These are phyloP conservation scores for Pocillopora damicornis DNA, from an alignment of 64 coral and sea anemone species.

Conservation along the genomic window DNA sequence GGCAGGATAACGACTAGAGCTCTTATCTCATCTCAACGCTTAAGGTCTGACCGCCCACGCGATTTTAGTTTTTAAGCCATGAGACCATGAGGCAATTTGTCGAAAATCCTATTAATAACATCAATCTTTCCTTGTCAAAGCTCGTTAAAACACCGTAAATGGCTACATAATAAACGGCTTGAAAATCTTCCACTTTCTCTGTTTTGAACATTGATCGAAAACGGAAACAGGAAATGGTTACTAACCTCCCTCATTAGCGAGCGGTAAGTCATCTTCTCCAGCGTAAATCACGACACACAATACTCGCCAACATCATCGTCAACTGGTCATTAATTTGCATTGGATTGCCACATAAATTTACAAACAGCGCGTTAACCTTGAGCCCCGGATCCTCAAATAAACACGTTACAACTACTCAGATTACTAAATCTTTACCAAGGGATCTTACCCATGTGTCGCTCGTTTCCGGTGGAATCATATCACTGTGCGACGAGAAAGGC, in stretches of 20 bases:
- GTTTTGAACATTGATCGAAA: background rate
- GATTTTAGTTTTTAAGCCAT: too few relatives aligned
- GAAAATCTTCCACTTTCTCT: background rate
- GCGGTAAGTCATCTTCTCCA: too few relatives aligned
- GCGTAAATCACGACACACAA: background rate
- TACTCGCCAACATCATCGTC: background rate
- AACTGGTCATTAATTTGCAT: slow-evolving; percentile 13
- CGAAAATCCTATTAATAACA: background rate
- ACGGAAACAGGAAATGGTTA: background rate
- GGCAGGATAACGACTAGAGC: too few relatives aligned
- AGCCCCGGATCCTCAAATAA: background rate
- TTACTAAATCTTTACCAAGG: background rate
- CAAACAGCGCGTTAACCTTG: background rate
- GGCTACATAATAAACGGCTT: background rate
- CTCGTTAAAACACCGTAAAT: background rate
- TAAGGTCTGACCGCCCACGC: too few relatives aligned
- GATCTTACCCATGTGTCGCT: background rate
- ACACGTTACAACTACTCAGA: background rate
- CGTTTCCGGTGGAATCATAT: slow-evolving; percentile 8
- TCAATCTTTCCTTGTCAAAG: background rate
- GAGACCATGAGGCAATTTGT: too few relatives aligned
- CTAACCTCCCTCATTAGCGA: background rate
- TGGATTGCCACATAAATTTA: background rate
- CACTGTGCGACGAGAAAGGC: background rate
- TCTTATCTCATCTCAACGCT: too few relatives aligned